phyloP scores from a whole-genome alignment of 2,888 invertebrate species.

The Apotomis capreana region DNA sequence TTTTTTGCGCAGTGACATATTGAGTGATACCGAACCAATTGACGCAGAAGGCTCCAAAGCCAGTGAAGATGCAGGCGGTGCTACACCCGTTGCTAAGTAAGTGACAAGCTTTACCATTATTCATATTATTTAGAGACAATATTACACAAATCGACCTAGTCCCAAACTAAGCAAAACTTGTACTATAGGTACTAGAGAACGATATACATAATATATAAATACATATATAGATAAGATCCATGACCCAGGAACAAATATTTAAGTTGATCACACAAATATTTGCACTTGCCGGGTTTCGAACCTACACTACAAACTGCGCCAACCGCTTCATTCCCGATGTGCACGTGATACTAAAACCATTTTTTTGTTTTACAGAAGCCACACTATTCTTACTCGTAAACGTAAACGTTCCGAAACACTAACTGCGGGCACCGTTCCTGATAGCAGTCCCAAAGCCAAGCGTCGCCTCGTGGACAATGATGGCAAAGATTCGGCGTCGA shows the following conservation, averaged over 20 bases:
- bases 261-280: too few species aligned
- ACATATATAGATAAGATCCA: too few species aligned
- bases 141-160: too few species aligned
- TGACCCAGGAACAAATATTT: too few species aligned
- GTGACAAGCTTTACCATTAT: background rate
- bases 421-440: slow-evolving; percentile 61
- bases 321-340: background rate
- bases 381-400: slow-evolving; percentile 57
- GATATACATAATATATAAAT: too few species aligned
- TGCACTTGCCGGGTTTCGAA: too few species aligned
- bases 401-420: slow-evolving; percentile 70
- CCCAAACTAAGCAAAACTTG: too few species aligned
- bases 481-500: slow-evolving; percentile 46
- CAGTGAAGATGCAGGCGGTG: background rate
- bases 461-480: slow-evolving; percentile 52
- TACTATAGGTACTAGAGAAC: too few species aligned
- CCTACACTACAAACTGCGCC: too few species aligned
- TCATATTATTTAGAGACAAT: too few species aligned
- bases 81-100: slow-evolving; percentile 1
- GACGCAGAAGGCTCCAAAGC: slow-evolving; percentile 14
- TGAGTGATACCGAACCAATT: slow-evolving; percentile 19
- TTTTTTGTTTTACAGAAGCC: slow-evolving; percentile 43
- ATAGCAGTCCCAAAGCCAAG: slow-evolving; percentile 55
- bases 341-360: background rate
- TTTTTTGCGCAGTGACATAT: slow-evolving; percentile 3